Base-by-base conservation (phyloP, 2,888 invertebrate genomes). In the Monopis laevigella region DNA sequence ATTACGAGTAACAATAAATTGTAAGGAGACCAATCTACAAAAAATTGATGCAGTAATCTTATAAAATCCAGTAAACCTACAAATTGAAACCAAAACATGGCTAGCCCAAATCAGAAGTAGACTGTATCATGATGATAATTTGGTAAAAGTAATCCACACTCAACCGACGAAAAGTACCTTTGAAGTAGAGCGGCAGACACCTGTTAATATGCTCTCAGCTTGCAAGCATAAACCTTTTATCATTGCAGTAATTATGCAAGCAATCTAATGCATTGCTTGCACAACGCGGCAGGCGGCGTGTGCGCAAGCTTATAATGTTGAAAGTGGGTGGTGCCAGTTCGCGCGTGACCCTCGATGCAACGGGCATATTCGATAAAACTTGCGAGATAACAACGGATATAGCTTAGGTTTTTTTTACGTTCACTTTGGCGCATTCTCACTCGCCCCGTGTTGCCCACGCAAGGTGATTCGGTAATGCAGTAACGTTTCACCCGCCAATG, bases 381-480 rank as follows among this genome's bases (percentile, higher is more conserved):
- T n/a, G 17, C 16, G 8, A 55, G 62, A 62, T 65, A 62, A 64
- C 59, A 62, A 62, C 60, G 49, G 46, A 51, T 54, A 62, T 36
- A 21, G 12, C 12, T 36, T 12, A 36, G 11, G 3, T 21, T 21
- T 21, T 36, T 63, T 65, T 64, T 69, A 72, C 78, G 74, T 77
- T 78, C 77, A 41, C 45, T 36, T 40, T 28, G 21, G 11, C 35
- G 38, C 38, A 41, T 41, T 43, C 40, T 71, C 71, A 74, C 66
- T 70, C 62, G 67, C 78, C 68, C 75, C 71, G 77, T 72, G 69
- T n/a, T n/a, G 71, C 71, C 74, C 66, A 70, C 62, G 67, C 78
- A 69, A 75, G 71, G 77, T 72, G 69, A 71, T 67, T 71, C 65
- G 70, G 70, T 73, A 65, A 67, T 72, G 71, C 70, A 67, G 29